These are phyloP conservation scores for Malaclemys terrapin DNA, from an alignment of 2,113 vertebrate genomes.

Conservation along the genomic window DNA sequence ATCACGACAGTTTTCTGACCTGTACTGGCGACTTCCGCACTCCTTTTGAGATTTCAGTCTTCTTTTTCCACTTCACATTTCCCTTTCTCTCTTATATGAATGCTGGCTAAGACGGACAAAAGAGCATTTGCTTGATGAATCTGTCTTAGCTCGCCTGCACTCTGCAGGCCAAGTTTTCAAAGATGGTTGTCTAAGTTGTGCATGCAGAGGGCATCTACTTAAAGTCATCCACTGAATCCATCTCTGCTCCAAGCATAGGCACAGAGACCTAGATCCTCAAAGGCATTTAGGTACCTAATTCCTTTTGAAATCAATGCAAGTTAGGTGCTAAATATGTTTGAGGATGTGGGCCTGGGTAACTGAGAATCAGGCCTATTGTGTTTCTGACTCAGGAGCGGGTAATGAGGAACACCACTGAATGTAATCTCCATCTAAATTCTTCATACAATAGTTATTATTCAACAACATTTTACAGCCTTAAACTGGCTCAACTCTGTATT, in stretches of 20 bases:
- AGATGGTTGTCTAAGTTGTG: neutral
- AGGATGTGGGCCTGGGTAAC: neutral
- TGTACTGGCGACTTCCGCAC: neutral
- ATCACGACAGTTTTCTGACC: conserved; percentile 10
- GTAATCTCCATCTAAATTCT: neutral
- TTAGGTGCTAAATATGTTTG: neutral
- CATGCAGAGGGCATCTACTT: neutral
- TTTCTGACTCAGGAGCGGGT: neutral
- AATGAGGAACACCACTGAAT: neutral
- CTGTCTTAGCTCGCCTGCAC: neutral
- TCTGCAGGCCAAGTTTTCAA: conserved; percentile 6
- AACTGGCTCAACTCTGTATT: neutral
- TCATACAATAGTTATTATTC: neutral
- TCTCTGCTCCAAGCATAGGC: neutral
- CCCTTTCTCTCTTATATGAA: neutral
- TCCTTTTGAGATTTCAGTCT: neutral
- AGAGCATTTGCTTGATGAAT: neutral
- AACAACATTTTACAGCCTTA: neutral
- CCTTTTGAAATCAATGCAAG: neutral
- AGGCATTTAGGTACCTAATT: neutral
- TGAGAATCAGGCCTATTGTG: accelerated
- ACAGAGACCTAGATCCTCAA: neutral
- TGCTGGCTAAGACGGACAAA: neutral
- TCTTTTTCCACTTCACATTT: conserved; percentile 6
- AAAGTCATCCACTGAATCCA: neutral